These are phyloP conservation scores for Loriculus beryllinus DNA, from an alignment of 2,797 vertebrate species.

Conservation along the genomic window DNA sequence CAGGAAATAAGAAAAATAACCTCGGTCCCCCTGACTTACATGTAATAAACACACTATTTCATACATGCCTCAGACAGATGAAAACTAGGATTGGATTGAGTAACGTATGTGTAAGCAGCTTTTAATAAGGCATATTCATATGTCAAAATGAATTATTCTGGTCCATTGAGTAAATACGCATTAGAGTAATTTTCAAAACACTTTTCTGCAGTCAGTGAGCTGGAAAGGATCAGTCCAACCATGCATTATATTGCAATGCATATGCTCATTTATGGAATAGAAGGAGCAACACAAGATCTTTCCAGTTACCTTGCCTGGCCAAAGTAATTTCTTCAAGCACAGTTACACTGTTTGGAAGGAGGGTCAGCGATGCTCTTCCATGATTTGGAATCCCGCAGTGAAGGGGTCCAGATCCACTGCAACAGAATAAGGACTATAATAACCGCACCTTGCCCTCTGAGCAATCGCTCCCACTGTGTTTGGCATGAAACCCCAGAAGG, in stretches of 20 bases:
- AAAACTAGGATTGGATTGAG: not conserved
- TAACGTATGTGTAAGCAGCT: conserved; percentile 57
- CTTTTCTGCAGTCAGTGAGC: conserved; percentile 60
- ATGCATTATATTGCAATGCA: conserved; percentile 53
- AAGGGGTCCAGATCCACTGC: not conserved
- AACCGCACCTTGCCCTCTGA: not conserved
- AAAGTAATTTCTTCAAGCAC: not conserved
- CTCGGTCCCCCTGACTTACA: conserved; percentile 4
- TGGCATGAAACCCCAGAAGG: not conserved
- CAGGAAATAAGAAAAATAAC: conserved; percentile 17
- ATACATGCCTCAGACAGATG: conserved; percentile 1
- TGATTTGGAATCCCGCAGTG: not conserved
- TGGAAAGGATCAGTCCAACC: conserved; percentile 67
- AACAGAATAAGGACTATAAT: not conserved
- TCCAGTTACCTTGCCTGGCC: not conserved
- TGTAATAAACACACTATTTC: conserved; percentile 45
- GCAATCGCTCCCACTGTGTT: not conserved
- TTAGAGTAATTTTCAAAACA: conserved; percentile 73
- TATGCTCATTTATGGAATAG: conserved; percentile 63
- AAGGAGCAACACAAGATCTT: conserved; percentile 3
- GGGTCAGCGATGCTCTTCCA: not conserved
- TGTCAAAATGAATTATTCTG: conserved; percentile 56
- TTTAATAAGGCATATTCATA: conserved; percentile 58
- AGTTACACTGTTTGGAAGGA: not conserved
- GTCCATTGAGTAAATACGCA: conserved; percentile 71